Evolutionary conservation across 2,113 vertebrate species (phyloP).

Genomic region (Lucifuga dentata): DNA sequence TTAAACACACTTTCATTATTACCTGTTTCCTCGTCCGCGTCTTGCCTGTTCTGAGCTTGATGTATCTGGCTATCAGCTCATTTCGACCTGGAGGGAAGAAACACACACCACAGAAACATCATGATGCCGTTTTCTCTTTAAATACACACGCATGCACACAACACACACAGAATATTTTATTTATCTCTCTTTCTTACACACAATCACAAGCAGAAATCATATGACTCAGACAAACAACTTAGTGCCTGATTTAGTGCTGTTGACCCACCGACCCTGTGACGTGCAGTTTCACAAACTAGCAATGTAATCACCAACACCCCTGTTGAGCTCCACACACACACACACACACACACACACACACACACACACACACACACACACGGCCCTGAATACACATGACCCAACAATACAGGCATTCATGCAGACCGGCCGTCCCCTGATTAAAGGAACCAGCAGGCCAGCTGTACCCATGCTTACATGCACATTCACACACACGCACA

Average conservation of each 20-base stretch:
- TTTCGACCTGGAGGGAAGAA: slow-evolving; percentile 77
- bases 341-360: slow-evolving; percentile 39
- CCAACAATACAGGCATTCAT: slow-evolving; percentile 99
- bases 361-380: slow-evolving; percentile 50
- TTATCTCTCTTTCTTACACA: slow-evolving; percentile 43
- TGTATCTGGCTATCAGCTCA: slow-evolving; percentile 81
- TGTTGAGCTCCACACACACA: slow-evolving; percentile 85
- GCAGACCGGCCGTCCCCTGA: slow-evolving; percentile 92
- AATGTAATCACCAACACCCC: slow-evolving; percentile 94
- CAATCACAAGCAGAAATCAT: slow-evolving; percentile 51
- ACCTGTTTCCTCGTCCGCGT: slow-evolving; percentile 82
- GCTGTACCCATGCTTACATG: slow-evolving; percentile 89
- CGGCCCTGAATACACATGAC: slow-evolving; percentile 95
- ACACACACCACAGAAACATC: slow-evolving; percentile 44
- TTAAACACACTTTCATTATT: slow-evolving; percentile 26
- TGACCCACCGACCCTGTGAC: slow-evolving; percentile 81
- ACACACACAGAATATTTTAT: slow-evolving; percentile 9
- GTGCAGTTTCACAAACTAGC: slow-evolving; percentile 83
- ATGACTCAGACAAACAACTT: slow-evolving; percentile 62
- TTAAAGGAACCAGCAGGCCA: slow-evolving; percentile 96
- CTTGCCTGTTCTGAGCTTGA: slow-evolving; percentile 80
- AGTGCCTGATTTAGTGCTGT: slow-evolving; percentile 86
- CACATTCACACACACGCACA: slow-evolving; percentile 24
- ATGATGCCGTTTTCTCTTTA: slow-evolving; percentile 3
- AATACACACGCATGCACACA: slow-evolving; percentile 8